phyloP scores from a whole-genome alignment of 2,113 vertebrate genomes.

The Pituophis catenifer region DNA sequence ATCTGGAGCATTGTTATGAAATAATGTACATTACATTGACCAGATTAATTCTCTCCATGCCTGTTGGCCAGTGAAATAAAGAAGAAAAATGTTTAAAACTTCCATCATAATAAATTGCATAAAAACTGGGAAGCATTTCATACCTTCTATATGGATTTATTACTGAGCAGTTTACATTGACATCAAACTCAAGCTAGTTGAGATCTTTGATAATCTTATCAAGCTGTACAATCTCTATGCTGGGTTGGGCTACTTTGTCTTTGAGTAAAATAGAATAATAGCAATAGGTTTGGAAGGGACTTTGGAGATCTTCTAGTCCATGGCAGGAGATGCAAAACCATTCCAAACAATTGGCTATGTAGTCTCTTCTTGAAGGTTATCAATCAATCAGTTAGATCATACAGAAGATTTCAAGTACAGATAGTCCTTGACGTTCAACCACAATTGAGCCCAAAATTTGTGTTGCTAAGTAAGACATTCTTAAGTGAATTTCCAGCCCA shows the following conservation, averaged over 20 bases:
- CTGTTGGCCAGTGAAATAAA: constrained; percentile 58
- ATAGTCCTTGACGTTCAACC: fast-evolving
- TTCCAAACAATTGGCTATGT: neutral
- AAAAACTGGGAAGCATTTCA: constrained; percentile 13
- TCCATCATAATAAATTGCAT: constrained; percentile 44
- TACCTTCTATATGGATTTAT: neutral
- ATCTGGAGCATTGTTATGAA: constrained; percentile 64
- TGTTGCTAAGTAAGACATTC: neutral
- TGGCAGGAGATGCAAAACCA: neutral
- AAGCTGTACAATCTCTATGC: neutral
- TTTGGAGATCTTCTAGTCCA: neutral
- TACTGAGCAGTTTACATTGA: neutral
- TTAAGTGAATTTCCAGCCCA: neutral
- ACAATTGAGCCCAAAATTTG: neutral
- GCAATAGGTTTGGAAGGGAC: neutral
- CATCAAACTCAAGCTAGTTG: neutral
- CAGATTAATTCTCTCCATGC: constrained; percentile 56
- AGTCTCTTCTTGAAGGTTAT: neutral
- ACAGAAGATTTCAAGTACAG: neutral
- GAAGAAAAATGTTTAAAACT: constrained; percentile 48
- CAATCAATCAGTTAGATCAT: neutral
- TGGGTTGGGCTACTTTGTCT: neutral
- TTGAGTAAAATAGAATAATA: neutral
- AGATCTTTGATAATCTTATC: neutral
- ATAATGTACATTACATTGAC: constrained; percentile 60